phyloP scores from a whole-genome alignment of 35 echinoderm and acorn worm species.

The Diadema setosum region DNA sequence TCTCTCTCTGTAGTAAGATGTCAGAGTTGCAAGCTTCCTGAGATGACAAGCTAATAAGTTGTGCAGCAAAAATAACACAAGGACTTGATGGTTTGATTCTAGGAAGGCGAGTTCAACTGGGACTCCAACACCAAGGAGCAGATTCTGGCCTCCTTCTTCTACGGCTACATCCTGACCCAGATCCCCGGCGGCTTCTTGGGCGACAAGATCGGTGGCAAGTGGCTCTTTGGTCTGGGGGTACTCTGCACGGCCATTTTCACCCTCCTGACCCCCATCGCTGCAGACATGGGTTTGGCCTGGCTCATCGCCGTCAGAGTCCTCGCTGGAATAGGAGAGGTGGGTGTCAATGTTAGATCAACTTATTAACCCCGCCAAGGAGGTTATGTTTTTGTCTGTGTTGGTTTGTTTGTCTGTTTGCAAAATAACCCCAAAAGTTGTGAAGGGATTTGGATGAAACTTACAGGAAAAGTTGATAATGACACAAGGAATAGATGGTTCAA shows the following conservation, averaged over 20 bases:
- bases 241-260: slow-evolving; percentile 85
- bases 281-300: slow-evolving; percentile 16
- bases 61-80: too few relatives aligned
- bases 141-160: slow-evolving; percentile 92
- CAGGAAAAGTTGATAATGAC: too few relatives aligned
- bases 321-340: slow-evolving; percentile 93
- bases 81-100: neutral
- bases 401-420: too few relatives aligned
- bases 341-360: too few relatives aligned
- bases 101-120: slow-evolving; percentile 78
- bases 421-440: too few relatives aligned
- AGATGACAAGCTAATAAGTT: too few relatives aligned
- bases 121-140: slow-evolving; percentile 69
- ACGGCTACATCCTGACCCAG: slow-evolving; percentile 95
- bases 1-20: too few relatives aligned
- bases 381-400: too few relatives aligned
- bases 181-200: slow-evolving; percentile 82
- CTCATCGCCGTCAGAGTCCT: slow-evolving; percentile 71
- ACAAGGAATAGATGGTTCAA: too few relatives aligned
- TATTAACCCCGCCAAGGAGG: too few relatives aligned
- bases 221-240: slow-evolving; percentile 71
- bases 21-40: too few relatives aligned
- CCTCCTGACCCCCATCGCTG: slow-evolving; percentile 75
- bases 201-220: slow-evolving; percentile 61
- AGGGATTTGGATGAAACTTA: too few relatives aligned